These are phyloP conservation scores for Schizothorax lantsangensis DNA, from an alignment of 2,797 vertebrate species.

Conservation along the genomic window DNA sequence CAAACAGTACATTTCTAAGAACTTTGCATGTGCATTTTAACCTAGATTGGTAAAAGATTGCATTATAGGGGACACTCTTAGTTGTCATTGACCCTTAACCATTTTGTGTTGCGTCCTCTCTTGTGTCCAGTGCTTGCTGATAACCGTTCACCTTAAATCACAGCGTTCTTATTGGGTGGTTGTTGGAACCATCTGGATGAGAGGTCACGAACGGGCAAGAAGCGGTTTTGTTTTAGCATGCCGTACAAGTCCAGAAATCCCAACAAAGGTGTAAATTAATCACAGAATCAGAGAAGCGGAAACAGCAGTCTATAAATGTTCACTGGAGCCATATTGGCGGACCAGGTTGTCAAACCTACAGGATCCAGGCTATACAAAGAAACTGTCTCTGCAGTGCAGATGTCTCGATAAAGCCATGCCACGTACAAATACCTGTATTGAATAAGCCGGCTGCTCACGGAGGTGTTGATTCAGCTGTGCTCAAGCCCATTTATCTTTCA, in stretches of 20 bases:
- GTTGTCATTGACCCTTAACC: neutral
- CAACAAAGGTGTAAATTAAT: constrained; percentile 27
- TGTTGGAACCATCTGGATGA: constrained; percentile 19
- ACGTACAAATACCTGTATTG: constrained; percentile 16
- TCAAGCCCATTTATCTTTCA: constrained; percentile 46
- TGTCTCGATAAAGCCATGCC: constrained; percentile 33
- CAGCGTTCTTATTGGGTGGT: neutral
- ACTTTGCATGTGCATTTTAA: neutral
- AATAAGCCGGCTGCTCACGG: constrained; percentile 19
- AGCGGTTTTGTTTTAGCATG: neutral
- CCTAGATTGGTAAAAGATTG: neutral
- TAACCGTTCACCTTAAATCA: neutral
- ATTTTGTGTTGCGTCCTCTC: neutral
- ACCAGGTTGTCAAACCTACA: constrained; percentile 6
- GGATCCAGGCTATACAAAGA: neutral
- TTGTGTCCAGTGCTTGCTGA: neutral
- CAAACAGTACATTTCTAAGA: neutral
- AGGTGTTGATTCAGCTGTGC: constrained; percentile 60
- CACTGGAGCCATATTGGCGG: neutral
- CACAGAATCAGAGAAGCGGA: neutral
- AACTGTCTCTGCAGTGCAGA: constrained; percentile 20
- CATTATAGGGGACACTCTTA: too few relatives aligned
- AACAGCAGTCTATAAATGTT: constrained; percentile 19
- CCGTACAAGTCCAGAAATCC: constrained; percentile 1
- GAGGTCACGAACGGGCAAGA: neutral